A percentile compares a stretch with the other conserved stretches of the same genome.
Conservation (phyloP, 2,888 invertebrate species). For the Cerastis rubricosa region DNA sequence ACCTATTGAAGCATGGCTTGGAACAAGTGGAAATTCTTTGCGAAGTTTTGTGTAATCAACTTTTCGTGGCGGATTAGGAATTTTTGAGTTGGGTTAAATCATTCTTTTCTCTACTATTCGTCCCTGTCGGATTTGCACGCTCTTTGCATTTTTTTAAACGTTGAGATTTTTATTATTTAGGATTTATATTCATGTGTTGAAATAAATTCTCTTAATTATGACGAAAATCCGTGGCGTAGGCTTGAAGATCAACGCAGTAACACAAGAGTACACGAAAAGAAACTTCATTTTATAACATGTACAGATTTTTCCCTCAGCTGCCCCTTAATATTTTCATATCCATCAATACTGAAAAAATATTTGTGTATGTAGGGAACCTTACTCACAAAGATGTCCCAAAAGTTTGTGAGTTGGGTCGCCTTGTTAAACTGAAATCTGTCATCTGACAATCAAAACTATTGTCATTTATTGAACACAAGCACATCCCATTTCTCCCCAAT, state of each 20-base stretch:
- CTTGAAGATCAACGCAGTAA: not conserved
- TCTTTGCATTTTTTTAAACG: not conserved
- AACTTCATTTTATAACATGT: not conserved
- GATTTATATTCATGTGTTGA: not conserved
- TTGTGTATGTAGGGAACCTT: slow-evolving; percentile 12
- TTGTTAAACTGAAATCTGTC: slow-evolving; percentile 47
- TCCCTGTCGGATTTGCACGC: not conserved
- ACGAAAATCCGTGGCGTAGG: not conserved
- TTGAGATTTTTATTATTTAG: not conserved
- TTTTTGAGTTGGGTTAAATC: not conserved
- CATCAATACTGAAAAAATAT: not conserved
- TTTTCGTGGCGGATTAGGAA: not conserved
- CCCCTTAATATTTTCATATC: not conserved
- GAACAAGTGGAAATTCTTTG: slow-evolving; percentile 14
- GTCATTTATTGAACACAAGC: slow-evolving; percentile 6
- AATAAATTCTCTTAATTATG: not conserved
- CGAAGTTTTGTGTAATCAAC: slow-evolving; percentile 15
- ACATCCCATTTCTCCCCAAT: slow-evolving; percentile 4
- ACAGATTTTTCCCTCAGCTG: not conserved
- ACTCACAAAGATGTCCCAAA: slow-evolving; percentile 8
- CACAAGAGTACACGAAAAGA: not conserved
- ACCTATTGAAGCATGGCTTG: slow-evolving; percentile 22
- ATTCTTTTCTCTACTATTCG: not conserved
- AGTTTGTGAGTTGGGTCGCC: slow-evolving; percentile 36
- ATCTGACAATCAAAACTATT: slow-evolving; percentile 20